Base-by-base conservation (phyloP, 2,797 vertebrate genomes). In the Peromyscus eremicus region DNA sequence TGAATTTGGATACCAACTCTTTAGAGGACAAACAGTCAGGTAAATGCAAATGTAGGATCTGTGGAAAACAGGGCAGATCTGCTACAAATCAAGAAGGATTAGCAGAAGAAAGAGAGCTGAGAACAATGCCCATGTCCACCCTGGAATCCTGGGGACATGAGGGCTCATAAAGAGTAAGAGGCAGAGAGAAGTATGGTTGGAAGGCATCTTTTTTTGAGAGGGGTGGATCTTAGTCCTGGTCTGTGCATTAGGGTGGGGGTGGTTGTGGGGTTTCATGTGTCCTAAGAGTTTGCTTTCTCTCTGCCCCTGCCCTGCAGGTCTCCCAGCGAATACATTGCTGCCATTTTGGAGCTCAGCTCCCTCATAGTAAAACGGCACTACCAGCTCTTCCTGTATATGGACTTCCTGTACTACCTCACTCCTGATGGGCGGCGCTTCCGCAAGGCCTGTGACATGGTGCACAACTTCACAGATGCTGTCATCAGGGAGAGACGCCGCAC, bases 291-390 rank as follows among this genome's bases (percentile, higher is more conserved):
- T 32, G 37, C 34, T 64, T 55, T 9, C 17, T 73, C 40, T 85
- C 52, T 81, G 49, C 12, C 49, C 49, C 49, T 40, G 55, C 2
- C 23, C 37, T 64, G 0, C 97, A 99, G 99, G 97, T 97, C 76
- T 0, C 94, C 98, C 94, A 99, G 98, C 0, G 98, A 99, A 43
- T 99, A 99, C 19, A 99, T 99, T 43, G 96, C 98, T 0, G 99
- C 99, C 93, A 99, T 99, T n/a, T 94, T 98, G 93, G 98, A 99
- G 97, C 98, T 99, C 95, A 99, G 99, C 27, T 96, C 98, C 0
- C 98, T 99, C 76, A 93, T 99, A 70, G 98, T 98, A 0, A 98
- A 98, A 32, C 98, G 99, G 0, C 97, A 98, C 0, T 81, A 94
- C 0, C 97, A 10, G 0, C 89, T 99, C 2, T 97, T 99, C 97